Base-by-base conservation (phyloP, 2,888 invertebrate genomes). In the Leptarthrus brevirostris region DNA sequence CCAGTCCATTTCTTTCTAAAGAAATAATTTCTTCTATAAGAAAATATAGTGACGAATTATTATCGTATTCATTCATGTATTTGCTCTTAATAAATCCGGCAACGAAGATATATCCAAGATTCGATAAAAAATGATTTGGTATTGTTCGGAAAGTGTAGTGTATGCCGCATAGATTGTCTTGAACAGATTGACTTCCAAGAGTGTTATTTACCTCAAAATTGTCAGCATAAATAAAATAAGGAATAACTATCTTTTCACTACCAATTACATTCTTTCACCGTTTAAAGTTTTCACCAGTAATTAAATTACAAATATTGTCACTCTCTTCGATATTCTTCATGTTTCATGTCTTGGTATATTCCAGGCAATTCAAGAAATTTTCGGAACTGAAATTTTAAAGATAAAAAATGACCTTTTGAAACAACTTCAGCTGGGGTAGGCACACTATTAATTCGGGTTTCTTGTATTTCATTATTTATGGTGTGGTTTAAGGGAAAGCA, bases 131-230 rank as follows among this genome's bases (percentile, higher is more conserved):
- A 6, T 3, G 20, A 8, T 12, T 20, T 20, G 52, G 52, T 20
- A 20, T 22, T 6, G 52, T 52, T 6, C 18, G 52, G 12, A 52
- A 52, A 18, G 20, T 18, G 20, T 52, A 52, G 20, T 52, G 20
- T 20, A 52, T 22, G 1, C 52, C 52, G 12, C 3, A 30, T 5
- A 30, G 4, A 30, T 8, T 30, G 8, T 30, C 3, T 30, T 12
- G 20, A 18, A 16, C 52, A 2, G 52, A 16, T 6, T 52, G 52
- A n/a, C 61, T 58, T 20, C 74, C 74, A 3, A 74, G 16, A 1
- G 74, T 26, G 53, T 74, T 74, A 30, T 74, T 74, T 5, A 74
- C 53, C 12, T 72, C 61, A 54, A 64, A 74, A 24, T 74, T 73
- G 26, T 69, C 69, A 16, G 20, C 22, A 18, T 70, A 70, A 1